Base-by-base conservation (phyloP, 2,888 invertebrate species). In the Himalopsyche japonica region DNA sequence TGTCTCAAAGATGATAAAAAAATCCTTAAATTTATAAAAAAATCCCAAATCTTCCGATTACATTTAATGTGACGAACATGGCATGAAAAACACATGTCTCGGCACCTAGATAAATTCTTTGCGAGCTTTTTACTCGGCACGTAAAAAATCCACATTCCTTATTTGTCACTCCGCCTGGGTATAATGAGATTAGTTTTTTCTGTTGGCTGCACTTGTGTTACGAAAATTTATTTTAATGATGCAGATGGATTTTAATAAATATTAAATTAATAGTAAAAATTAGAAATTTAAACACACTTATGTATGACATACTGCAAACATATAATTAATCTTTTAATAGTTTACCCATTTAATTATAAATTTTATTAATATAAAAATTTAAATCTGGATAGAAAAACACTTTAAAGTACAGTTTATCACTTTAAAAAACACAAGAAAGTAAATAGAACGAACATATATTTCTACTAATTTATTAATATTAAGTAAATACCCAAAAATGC, bases 11-110 rank as follows among this genome's bases (percentile, higher is more conserved):
- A 37, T 27, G 1, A 76, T 37, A 47, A 79, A 79, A n/a, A 10
- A 79, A 79, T n/a, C n/a, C 3, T 24, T 24, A 64, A 76, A 37
- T 70, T 12, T 4, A 1, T 20, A 20, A 32, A 80, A 80, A 57
- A 32, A 64, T 34, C 18, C 32, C 20, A 82, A 80, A 49, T 84
- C 84, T 79, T 81, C 84, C 77, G 70, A 85, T 85, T 82, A 82
- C 85, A 84, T 85, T 82, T 84, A 81, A 86, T 85, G 82, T 84
- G 82, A 84, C 82, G 82, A 82, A 85, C 81, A 82, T 49, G 82
- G 82, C 86, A 84, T 85, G 86, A 86, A 86, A 80, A 85, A 83
- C 86, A 86, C 85, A 81, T 86, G 86, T 86, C 80, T 81, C 80
- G 43, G 82, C 80, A 84, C 77, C 37, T 80, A 76, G 81, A 47